Percentiles rank a stretch among this genome's conserved stretches.
Conservation (phyloP, 1,140 invertebrate species). For the Hirudo medicinalis region DNA sequence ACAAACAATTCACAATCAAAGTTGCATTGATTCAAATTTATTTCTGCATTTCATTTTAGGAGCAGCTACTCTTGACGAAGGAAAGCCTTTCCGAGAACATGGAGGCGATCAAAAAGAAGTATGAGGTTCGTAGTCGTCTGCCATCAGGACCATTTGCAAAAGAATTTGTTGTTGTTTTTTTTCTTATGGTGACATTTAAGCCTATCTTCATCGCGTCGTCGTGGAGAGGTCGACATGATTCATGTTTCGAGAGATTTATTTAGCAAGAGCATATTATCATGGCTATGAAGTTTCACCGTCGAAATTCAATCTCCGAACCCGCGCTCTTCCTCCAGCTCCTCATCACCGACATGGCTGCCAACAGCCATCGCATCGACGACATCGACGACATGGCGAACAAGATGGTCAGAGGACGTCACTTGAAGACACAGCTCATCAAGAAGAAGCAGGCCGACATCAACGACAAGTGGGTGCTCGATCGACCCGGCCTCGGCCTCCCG, state of each 20-base stretch:
- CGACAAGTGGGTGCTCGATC: slow-evolving; percentile 50
- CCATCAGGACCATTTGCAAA: slow-evolving; percentile 4
- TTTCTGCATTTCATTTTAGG: slow-evolving; percentile 36
- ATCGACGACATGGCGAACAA: slow-evolving; percentile 77
- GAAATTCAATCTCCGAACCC: not conserved
- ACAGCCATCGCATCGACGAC: slow-evolving; percentile 70
- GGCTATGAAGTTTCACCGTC: not conserved
- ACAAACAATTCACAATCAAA: too few species aligned
- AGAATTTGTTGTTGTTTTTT: slow-evolving; percentile 9
- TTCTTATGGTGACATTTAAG: slow-evolving; percentile 23
- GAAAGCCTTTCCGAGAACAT: slow-evolving; percentile 69
- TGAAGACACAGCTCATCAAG: slow-evolving; percentile 67
- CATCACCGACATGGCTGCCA: slow-evolving; percentile 83
- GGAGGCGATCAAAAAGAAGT: slow-evolving; percentile 84
- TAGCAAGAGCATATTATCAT: too few species aligned
- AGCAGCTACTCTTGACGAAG: slow-evolving; percentile 68
- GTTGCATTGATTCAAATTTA: too few species aligned
- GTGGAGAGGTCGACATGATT: too few species aligned
- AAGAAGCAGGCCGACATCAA: slow-evolving; percentile 65
- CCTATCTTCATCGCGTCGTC: too few species aligned
- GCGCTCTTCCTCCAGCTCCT: slow-evolving; percentile 55
- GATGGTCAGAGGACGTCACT: slow-evolving; percentile 68
- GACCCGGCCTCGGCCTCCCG: too few species aligned
- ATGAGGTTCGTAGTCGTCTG: slow-evolving; percentile 52
- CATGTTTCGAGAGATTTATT: too few species aligned